A percentile compares a stretch with the other conserved stretches of the same genome.
Conservation (phyloP, 2,113 vertebrate species). For the Neolamprologus falcicula region DNA sequence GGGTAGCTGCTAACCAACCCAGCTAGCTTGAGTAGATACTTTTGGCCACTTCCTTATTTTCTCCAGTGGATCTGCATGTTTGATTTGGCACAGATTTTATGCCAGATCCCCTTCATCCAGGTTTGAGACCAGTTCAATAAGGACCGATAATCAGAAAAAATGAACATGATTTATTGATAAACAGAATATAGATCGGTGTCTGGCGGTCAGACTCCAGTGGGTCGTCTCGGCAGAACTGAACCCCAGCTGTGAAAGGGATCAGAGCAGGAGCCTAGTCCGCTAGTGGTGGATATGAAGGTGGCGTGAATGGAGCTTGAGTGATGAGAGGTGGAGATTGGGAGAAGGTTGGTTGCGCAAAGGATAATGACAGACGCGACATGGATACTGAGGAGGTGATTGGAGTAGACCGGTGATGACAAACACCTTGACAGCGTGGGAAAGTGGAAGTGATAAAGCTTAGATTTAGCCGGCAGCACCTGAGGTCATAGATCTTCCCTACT, state of each 20-base stretch:
- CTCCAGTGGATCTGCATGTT: neutral
- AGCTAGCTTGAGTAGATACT: neutral
- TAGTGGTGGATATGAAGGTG: neutral
- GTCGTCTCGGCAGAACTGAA: rapidly evolving
- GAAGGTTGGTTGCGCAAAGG: neutral
- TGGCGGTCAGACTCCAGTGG: neutral
- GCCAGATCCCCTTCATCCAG: neutral
- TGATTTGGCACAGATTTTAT: neutral
- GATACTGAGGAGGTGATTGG: neutral
- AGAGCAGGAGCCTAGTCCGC: neutral
- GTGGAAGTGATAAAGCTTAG: neutral
- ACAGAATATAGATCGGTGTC: neutral
- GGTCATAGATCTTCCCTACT: neutral
- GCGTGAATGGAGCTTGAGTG: neutral
- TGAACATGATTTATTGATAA: neutral
- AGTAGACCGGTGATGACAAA: neutral
- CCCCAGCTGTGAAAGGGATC: neutral
- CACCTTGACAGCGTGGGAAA: neutral
- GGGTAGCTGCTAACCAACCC: neutral
- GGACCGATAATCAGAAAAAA: neutral
- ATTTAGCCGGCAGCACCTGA: neutral
- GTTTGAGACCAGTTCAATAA: neutral
- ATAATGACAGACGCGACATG: neutral
- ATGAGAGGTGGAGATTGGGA: neutral
- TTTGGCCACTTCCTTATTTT: neutral